Evolutionary conservation across 2,113 vertebrate species (phyloP), one percentile per base, ranked within the genome.

Genomic region (Trogon melanurus): DNA sequence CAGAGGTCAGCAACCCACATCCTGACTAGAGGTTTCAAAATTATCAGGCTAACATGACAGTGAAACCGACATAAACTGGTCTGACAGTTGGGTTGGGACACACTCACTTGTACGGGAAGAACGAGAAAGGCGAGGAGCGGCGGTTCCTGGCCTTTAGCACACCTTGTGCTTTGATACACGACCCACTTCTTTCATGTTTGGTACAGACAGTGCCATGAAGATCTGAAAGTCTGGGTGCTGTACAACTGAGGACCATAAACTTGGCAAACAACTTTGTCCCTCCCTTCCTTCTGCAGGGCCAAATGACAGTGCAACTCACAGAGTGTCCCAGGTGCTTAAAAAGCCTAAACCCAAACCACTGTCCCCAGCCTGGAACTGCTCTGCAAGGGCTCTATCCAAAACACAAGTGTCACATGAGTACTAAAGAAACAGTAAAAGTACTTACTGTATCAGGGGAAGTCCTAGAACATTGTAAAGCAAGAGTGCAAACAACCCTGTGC

Each of bases 81-180:
- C 41, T 85, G 66, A 90, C 58, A 85, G 51, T 26, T 65, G 36
- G 36, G 67, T 2, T 93, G 62, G 79, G 85, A 76, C 62, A 61
- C 0, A 3, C 26, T 53, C 36, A 47, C 65, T 67, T 79, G 60
- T 65, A 41, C 4, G 2, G 47, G 79, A 90, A 79, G 71, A 95
- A 94, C 29, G 4, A 61, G 88, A 89, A 76, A 88, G 50, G 30
- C 79, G 61, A 91, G 71, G 16, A 85, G 20, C 5, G 5, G 27
- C 3, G 27, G 48, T 38, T 48, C 67, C 76, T 16, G 73, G 61
- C 50, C 50, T 61, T 89, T 45, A 79, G 58, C 19, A 91, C 79
- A 82, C 41, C 62, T 79, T 48, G 44, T 93, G 54, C 94, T 90
- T 91, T 79, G 75, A 94, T 70, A 85, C 30, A 73, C 41, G 76